Evolutionary conservation across 1,140 invertebrate genomes (phyloP), one percentile per base, ranked within the genome.

Genomic region (Brachionus calyciflorus): DNA sequence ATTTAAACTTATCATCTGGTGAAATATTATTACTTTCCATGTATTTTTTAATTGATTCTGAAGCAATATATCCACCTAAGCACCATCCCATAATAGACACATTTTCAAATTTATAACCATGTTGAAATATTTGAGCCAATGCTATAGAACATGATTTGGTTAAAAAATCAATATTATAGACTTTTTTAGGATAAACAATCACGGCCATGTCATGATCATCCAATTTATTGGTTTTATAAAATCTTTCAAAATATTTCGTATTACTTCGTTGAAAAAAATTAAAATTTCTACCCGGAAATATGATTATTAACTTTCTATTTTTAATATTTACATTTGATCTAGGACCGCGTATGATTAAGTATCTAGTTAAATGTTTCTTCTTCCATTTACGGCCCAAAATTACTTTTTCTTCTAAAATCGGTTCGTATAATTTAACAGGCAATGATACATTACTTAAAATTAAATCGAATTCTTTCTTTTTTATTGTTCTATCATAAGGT

Each of bases 211-310:
- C 69, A 30, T 40, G 37, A 40, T 49, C 44, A 28, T 73, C 46
- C 2, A 73, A 26, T 40, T 49, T 55, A 12, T 73, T 55, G 19
- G 69, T 73, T 55, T 73, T 10, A 55, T 73, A 73, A 17, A 73
- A 55, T 55, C 28, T 73, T 33, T 37, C 28, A 21, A 73, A 51
- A 55, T 73, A 73, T 40, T 33, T 51, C 19, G 30, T 51, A 28
- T 73, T 73, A 24, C 33, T 49, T 55, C 33, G 24, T 40, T 49
- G 69, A 49, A 55, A 33, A 49, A 73, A 55, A 28, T 73, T 73
- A 55, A 73, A 73, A 73, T 73, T 73, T 19, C 69, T 1, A 30
- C 69, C 69, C 17, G 69, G 69, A 55, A 73, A 73, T 24, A 73
- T 55, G 14, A 73, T 73, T 33, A 73, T 51, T 24, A 73, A 40